Evolutionary conservation across 2,888 invertebrate genomes (phyloP), one percentile per base, ranked within the genome.

Genomic region (Monochamus alternatus): DNA sequence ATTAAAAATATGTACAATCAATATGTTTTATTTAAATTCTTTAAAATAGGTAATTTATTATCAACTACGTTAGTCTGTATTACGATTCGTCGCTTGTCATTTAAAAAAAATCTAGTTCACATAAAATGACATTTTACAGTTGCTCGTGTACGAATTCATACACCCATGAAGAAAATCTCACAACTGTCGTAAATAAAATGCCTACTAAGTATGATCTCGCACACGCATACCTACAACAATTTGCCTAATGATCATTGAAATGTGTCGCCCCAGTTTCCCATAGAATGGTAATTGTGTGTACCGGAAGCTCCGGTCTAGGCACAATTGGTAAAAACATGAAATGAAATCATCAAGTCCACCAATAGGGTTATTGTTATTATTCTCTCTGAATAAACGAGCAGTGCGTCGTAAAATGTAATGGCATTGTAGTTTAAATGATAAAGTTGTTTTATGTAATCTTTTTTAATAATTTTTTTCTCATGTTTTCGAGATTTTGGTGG

Each of bases 211-310:
- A 52, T 8, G 32, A n/a, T 32, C 31, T 51, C 55, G 32, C 32
- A 67, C 52, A 67, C 66, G 66, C 66, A 67, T 52, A 31, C 66
- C 51, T 9, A 7, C 66, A 32, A 22, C 47, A 66, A 66, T 66
- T 66, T 51, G 52, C 32, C 32, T 60, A 62, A 60, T 59, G 30
- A 69, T 59, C 62, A 60, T 59, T 69, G 62, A 76, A 73, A 70
- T 76, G 71, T 69, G 71, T 52, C 63, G 74, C 72, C 65, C 76
- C 64, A 73, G 78, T 76, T 76, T 78, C 74, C 62, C 78, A 74
- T 74, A 73, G 73, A 72, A 73, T 75, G 74, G 74, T 74, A 73
- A 77, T 77, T 77, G 71, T 73, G 30, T 55, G 38, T 71, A 78
- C 72, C 75, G 78, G 78, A 78, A 76, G 73, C 69, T 43, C 55